These are phyloP conservation scores for Macrostomum cliftonense DNA, from an alignment of 2,888 invertebrate genomes.

Conservation along the genomic window DNA sequence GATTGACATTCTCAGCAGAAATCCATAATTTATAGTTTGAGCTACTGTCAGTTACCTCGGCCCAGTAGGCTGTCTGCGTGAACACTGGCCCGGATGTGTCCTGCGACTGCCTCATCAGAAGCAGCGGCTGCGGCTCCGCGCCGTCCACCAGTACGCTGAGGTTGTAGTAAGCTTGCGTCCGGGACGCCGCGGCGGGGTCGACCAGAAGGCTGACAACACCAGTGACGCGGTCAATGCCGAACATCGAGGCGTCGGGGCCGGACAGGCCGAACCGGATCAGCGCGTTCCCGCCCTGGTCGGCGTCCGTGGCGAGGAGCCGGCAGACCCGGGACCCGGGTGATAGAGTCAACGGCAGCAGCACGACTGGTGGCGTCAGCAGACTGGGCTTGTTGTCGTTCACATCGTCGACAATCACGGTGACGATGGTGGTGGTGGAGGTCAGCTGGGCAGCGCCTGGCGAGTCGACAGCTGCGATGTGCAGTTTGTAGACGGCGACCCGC, in stretches of 20 bases:
- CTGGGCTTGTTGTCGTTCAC: slow-evolving; percentile 61
- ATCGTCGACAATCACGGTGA: slow-evolving; percentile 65
- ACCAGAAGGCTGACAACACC: no score
- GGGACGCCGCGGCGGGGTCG: no score
- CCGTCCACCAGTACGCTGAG: no score
- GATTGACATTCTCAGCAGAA: no score
- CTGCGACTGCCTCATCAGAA: no score
- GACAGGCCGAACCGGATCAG: slow-evolving; percentile 1
- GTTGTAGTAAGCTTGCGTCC: no score
- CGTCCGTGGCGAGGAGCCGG: neutral
- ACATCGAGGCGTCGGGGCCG: neutral
- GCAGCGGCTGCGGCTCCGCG: no score
- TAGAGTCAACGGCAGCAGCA: slow-evolving; percentile 3
- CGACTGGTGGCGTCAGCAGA: neutral
- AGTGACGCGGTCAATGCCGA: no score
- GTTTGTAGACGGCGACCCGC: slow-evolving; percentile 55
- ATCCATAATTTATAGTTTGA: no score
- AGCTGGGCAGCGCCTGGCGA: slow-evolving; percentile 49
- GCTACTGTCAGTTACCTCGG: no score
- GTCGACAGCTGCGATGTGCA: slow-evolving; percentile 64
- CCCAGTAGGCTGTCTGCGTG: no score
- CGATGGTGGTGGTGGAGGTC: slow-evolving; percentile 45
- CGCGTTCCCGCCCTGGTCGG: slow-evolving; percentile 1
- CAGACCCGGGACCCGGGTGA: neutral
- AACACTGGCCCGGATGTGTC: no score